Base-by-base conservation (phyloP, 2,888 invertebrate genomes). In the Smittia aterrima region DNA sequence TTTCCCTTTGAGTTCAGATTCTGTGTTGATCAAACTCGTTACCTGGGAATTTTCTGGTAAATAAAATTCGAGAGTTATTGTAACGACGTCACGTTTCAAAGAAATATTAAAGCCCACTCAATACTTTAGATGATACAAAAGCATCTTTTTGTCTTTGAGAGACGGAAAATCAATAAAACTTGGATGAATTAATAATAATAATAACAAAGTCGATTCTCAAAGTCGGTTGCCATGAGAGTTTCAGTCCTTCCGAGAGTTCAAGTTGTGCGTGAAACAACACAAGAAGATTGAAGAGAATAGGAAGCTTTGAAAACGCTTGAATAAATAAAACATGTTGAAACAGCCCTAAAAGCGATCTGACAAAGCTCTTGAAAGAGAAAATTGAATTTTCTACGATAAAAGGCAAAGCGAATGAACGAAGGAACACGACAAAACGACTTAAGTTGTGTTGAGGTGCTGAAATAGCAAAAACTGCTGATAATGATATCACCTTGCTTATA, bases 241-340 rank as follows among this genome's bases (percentile, higher is more conserved):
- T 32, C 32, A 32, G 32, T n/a, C n/a, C n/a, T n/a, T 93, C 91
- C 73, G 96, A 83, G 82, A 96, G 96, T n/a, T 85, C 85, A 13
- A 96, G 84, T 77, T 96, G 87, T 0, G 87, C 88, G n/a, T 96
- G 82, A 78, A 97, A 90, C 58, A 58, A n/a, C n/a, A n/a, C n/a
- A 2, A 20, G 58, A 58, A 58, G 58, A 58, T 18, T 66, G 7
- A n/a, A 66, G 13, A 1, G 27, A 62, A 22, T 7, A 66, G 25
- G 16, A 66, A 64, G 16, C 22, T 7, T 18, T 1, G 24, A 58
- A 32, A 32, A 9, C 66, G 25, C 66, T 66, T 27, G 66, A 66
- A 66, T 66, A 66, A 66, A 66, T 66, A 66, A 66, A 66, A 32
- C 27, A 66, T 27, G 66, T 25, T 27, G 64, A 64, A 64, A 25